Percentiles rank a stretch among this genome's conserved stretches.
Conservation (phyloP, 2,113 vertebrate species). For the Dasyornis broadbenti region DNA sequence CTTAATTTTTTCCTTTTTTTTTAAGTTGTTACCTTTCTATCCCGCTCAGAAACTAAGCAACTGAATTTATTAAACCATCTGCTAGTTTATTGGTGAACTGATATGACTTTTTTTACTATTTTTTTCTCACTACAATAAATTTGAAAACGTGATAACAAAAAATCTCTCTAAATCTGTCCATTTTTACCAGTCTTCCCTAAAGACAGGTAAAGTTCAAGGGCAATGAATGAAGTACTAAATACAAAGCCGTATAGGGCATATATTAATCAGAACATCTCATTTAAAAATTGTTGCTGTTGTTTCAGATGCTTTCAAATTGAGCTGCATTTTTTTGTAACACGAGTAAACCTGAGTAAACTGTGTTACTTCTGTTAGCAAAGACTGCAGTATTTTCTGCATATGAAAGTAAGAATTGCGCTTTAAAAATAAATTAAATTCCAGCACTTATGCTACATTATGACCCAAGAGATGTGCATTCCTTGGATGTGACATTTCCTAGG, state of each 20-base stretch:
- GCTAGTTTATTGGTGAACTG: not conserved
- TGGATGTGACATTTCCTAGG: not conserved
- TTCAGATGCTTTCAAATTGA: not conserved
- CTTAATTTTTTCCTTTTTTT: not conserved
- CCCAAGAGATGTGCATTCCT: not conserved
- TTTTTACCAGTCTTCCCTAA: not conserved
- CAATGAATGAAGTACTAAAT: not conserved
- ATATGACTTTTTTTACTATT: not conserved
- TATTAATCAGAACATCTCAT: not conserved
- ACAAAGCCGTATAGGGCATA: not conserved
- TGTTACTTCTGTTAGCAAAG: not conserved
- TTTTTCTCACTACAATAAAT: not conserved
- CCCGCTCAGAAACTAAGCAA: not conserved
- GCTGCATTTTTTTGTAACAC: not conserved
- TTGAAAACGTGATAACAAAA: not conserved
- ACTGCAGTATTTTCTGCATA: not conserved
- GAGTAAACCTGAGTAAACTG: not conserved
- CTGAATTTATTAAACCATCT: not conserved
- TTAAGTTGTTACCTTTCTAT: not conserved
- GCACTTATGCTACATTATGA: not conserved
- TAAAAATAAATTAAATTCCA: not conserved
- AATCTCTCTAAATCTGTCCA: not conserved
- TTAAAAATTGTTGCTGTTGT: not conserved
- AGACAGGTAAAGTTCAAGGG: not conserved
- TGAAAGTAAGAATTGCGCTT: not conserved